A percentile compares a stretch with the other conserved stretches of the same genome.
phyloP scores from a whole-genome alignment of 2,797 vertebrate genomes.

The Pseudopleuronectes americanus region DNA sequence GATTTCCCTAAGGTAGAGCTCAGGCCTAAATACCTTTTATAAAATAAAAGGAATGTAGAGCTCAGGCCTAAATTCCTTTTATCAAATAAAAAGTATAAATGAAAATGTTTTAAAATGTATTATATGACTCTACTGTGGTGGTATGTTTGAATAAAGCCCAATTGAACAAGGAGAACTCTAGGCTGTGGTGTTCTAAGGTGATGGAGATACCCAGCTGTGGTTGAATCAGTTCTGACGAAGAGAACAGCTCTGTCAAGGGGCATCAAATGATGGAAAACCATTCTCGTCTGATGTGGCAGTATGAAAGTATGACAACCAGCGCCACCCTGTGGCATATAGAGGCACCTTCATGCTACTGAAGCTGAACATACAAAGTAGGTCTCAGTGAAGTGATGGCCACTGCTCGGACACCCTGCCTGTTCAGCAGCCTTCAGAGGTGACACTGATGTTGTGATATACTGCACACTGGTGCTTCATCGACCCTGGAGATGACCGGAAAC shows the following conservation, averaged over 20 bases:
- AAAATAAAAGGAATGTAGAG: no score
- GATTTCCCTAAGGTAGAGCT: not conserved
- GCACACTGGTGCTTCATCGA: no score
- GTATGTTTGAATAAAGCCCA: not conserved
- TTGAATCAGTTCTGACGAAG: not conserved
- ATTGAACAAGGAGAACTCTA: no score
- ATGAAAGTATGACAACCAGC: conserved; percentile 2
- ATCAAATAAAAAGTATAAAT: no score
- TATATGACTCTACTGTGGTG: not conserved
- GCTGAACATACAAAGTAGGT: no score
- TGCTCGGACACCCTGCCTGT: not conserved
- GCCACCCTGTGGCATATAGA: conserved; percentile 37
- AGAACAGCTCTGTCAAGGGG: not conserved
- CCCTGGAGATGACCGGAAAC: not conserved
- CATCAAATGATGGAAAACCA: not conserved
- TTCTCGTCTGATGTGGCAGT: not conserved
- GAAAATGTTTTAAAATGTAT: not conserved
- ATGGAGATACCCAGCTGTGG: not conserved
- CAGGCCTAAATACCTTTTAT: not conserved
- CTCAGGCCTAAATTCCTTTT: not conserved
- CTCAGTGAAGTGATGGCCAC: not conserved
- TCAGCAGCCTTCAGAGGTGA: not conserved
- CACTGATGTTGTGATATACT: not conserved
- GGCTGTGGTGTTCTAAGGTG: not conserved
- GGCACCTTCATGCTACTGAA: not conserved